Conservation (phyloP, 2,888 invertebrate genomes). For the Mechanitis mazaeus region DNA sequence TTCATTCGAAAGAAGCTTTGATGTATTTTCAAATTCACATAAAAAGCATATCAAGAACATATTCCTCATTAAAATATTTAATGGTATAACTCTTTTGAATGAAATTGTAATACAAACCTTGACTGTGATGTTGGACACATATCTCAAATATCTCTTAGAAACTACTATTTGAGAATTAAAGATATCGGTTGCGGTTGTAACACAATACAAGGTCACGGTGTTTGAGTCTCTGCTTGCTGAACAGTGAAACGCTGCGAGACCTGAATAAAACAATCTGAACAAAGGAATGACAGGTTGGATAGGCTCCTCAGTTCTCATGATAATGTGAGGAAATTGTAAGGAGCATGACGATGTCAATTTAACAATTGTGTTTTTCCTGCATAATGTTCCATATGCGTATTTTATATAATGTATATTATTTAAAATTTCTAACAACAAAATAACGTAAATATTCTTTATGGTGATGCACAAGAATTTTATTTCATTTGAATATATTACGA, state of each 20-base stretch:
- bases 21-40: too few species aligned
- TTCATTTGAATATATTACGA: not conserved
- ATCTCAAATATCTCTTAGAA: constrained; percentile 24
- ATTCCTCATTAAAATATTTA: too few species aligned
- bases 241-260: constrained; percentile 44
- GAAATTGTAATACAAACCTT: constrained; percentile 28
- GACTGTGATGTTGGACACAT: constrained; percentile 20
- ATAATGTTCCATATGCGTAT: constrained; percentile 27
- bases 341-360: constrained; percentile 40
- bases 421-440: constrained; percentile 1
- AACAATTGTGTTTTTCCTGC: constrained; percentile 34
- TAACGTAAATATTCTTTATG: constrained; percentile 3
- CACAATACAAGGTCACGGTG: constrained; percentile 31
- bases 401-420: constrained; percentile 11
- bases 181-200: constrained; percentile 32
- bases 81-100: constrained; percentile 8
- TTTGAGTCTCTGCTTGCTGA: constrained; percentile 32
- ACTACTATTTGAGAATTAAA: constrained; percentile 23
- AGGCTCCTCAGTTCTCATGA: constrained; percentile 43
- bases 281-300: constrained; percentile 59
- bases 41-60: too few species aligned
- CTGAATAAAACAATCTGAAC: constrained; percentile 56
- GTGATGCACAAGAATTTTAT: not conserved
- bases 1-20: too few species aligned
- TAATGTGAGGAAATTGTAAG: constrained; percentile 47